These are phyloP conservation scores for Eciton burchellii DNA, from an alignment of 1,140 invertebrate species.

Conservation along the genomic window DNA sequence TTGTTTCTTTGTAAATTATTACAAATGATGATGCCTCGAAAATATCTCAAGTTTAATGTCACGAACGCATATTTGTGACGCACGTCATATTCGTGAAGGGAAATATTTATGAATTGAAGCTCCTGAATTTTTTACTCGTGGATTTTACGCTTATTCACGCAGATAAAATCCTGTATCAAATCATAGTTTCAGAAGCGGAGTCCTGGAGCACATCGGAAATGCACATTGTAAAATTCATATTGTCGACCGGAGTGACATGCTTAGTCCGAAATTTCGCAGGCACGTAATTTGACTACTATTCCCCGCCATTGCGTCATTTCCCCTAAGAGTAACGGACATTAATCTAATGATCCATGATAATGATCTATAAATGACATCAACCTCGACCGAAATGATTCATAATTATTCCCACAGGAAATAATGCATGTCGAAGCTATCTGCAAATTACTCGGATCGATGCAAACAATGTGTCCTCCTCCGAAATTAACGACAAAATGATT, in stretches of 20 bases:
- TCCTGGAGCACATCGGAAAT: constrained; percentile 64
- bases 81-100: too few species aligned
- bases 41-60: neutral
- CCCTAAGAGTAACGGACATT: neutral
- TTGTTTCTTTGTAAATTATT: neutral
- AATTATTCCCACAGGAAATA: neutral
- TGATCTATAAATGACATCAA: neutral
- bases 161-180: constrained; percentile 21
- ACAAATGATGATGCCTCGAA: neutral
- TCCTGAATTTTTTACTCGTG: constrained; percentile 26
- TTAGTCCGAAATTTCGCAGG: constrained; percentile 77
- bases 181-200: constrained; percentile 32
- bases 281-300: constrained; percentile 73
- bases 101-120: neutral
- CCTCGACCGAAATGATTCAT: neutral
- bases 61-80: neutral
- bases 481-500: too few species aligned
- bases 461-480: too few species aligned
- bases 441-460: neutral
- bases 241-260: constrained; percentile 64
- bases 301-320: neutral
- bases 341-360: neutral
- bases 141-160: neutral
- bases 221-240: constrained; percentile 72
- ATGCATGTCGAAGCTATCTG: neutral